phyloP scores from a whole-genome alignment of 2,797 vertebrate genomes.

The Myotis planiceps region DNA sequence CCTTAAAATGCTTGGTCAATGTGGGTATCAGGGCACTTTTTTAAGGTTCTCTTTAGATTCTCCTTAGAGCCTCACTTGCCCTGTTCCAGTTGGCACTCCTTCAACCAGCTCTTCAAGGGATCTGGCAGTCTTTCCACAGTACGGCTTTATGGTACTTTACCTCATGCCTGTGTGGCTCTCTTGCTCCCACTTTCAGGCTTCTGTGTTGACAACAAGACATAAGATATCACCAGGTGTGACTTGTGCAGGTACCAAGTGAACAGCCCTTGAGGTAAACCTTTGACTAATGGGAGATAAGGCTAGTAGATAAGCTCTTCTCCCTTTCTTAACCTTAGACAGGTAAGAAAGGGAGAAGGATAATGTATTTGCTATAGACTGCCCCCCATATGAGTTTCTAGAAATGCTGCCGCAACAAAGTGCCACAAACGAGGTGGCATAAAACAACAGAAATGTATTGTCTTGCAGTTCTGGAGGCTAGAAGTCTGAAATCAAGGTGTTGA shows the following conservation, averaged over 20 bases:
- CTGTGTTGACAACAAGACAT: not conserved
- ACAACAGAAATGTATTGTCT: not conserved
- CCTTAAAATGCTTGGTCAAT: not conserved
- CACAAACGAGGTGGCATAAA: not conserved
- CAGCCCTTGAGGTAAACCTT: not conserved
- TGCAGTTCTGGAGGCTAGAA: not conserved
- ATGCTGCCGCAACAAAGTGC: not conserved
- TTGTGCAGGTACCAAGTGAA: not conserved
- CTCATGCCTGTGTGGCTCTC: not conserved
- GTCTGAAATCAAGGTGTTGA: not conserved
- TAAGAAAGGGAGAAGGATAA: too few relatives aligned
- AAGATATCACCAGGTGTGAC: not conserved
- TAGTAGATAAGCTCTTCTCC: not conserved
- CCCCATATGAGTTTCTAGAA: not conserved
- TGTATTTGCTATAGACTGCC: not conserved
- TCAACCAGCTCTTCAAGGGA: not conserved
- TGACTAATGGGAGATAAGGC: not conserved
- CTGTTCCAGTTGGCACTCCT: not conserved
- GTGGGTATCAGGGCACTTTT: not conserved
- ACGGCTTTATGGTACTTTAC: not conserved
- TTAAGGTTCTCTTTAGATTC: not conserved
- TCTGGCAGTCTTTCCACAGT: not conserved
- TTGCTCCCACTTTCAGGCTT: not conserved
- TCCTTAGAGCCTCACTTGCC: not conserved
- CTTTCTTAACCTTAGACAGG: not conserved